Evolutionary conservation across 2,797 vertebrate species (phyloP), one percentile per base, ranked within the genome.

Genomic region (Hyperoplus immaculatus): DNA sequence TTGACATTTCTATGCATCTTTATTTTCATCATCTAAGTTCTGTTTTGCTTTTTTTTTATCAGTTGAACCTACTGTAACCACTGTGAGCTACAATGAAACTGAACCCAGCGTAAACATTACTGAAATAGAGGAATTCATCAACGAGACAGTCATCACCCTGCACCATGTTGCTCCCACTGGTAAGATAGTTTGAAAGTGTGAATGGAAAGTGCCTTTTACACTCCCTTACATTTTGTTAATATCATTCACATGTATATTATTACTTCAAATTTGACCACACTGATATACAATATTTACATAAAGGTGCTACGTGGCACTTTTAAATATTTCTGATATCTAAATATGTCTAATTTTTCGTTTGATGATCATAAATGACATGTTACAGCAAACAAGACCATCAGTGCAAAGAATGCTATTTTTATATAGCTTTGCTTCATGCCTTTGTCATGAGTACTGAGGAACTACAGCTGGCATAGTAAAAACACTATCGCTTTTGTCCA

Each of bases 41-140:
- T 73, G 3, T 72, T 18, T 46, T 42, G 1, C 66, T 47, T 76
- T 6, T 50, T 39, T 81, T 15, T 53, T 82, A 86, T 74, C 50
- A 92, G 85, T 64, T 77, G 21, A 82, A 81, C 69, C 85, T 29
- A 15, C 60, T 11, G 46, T 61, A 81, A 74, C 85, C 18, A 18
- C 60, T 11, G 46, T 61, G 1, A 15, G 11, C 43, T 84, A 84
- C 77, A 84, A 82, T 75, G 84, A 88, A 81, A 92, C 84, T 18
- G 83, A 92, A 67, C 78, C 46, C 36, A 54, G 9, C 6, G 11
- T n/a, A 18, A 88, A 91, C 16, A 49, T 80, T 7, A 92, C 91
- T 39, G 65, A 82, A 39, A 61, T 50, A 2, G 86, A 89, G 60
- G 83, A 85, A 6, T n/a, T 91, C 3, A 86, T 93, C 72, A 87